Base-by-base conservation (phyloP, 2,797 vertebrate genomes). In the Acanthopagrus latus region DNA sequence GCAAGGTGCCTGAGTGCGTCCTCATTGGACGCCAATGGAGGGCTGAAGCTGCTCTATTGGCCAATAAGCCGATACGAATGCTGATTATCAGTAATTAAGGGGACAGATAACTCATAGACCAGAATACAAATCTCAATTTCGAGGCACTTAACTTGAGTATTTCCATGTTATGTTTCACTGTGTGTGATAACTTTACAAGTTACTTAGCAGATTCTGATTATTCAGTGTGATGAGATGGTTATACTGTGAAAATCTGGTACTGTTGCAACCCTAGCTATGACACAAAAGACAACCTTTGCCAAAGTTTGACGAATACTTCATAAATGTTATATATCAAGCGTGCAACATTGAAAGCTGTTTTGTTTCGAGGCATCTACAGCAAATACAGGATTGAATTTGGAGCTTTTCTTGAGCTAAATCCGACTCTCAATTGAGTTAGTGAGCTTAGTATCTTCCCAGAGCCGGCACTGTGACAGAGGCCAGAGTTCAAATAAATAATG, bases 401-500 rank as follows among this genome's bases (percentile, higher is more conserved):
- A 68, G 48, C 18, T 80, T 17, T 11, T 25, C 60, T 46, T 58
- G 25, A 43, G 27, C 27, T 33, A 5, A 16, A 51, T 25, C 5
- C 52, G 29, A 38, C 38, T 41, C 7, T 44, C 7, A 23, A 56
- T 27, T 56, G 25, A 20, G 21, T 48, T 27, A 21, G 23, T 27
- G 43, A 52, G 63, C 58, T 76, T 38, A 74, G 2, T 29, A 27
- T 43, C 20, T 50, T 57, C 9, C 43, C 56, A 56, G 59, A 73
- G 33, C 73, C 64, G 41, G 41, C 62, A 52, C 29, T 59, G 6
- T 51, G 33, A 50, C 55, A 50, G 25, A 5, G 25, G n/a, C 7
- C 7, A 14, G 5, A 16, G 44, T 33, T 17, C 20, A 64, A 74
- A 80, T 29, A 63, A 38, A 76, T 51, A 60, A 18, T 16, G 11